Conservation (phyloP, 2,888 invertebrate genomes). For the Atethmia centrago region DNA sequence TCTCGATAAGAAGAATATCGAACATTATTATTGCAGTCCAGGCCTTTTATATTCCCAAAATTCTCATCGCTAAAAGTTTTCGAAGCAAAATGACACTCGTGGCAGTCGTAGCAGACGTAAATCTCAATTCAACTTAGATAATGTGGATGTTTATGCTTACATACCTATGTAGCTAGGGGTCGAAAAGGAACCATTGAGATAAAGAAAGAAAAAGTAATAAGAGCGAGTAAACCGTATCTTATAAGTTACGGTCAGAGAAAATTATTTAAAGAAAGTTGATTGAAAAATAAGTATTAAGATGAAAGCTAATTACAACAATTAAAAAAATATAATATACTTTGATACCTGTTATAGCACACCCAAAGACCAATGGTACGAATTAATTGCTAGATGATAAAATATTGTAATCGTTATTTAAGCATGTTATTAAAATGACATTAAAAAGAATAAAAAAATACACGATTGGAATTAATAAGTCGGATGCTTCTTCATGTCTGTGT, state of each 20-base stretch:
- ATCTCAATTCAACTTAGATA: conserved; percentile 6
- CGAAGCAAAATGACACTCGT: conserved; percentile 9
- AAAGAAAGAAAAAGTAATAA: conserved; percentile 45
- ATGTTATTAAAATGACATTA: conserved; percentile 58
- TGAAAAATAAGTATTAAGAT: conserved; percentile 41
- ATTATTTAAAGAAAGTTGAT: conserved; percentile 34
- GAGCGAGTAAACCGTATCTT: conserved; percentile 50
- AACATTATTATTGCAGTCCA: conserved; percentile 22
- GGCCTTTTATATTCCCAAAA: conserved; percentile 11
- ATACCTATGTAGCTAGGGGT: conserved; percentile 9
- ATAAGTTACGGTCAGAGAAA: conserved; percentile 39
- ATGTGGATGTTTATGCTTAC: background rate
- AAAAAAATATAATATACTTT: conserved; percentile 23
- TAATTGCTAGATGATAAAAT: conserved; percentile 62
- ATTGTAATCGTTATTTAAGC: conserved; percentile 66
- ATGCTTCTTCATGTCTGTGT: conserved; percentile 15
- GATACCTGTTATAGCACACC: conserved; percentile 57
- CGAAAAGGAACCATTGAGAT: conserved; percentile 22
- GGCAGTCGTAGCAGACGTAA: conserved; percentile 4
- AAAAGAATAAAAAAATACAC: conserved; percentile 36
- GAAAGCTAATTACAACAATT: conserved; percentile 20
- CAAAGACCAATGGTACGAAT: conserved; percentile 69
- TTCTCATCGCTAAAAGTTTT: conserved; percentile 18
- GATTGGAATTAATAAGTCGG: conserved; percentile 23
- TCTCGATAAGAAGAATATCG: conserved; percentile 9